Conservation (phyloP, 1,140 invertebrate species). For the Caenorhabditis inopinata region DNA sequence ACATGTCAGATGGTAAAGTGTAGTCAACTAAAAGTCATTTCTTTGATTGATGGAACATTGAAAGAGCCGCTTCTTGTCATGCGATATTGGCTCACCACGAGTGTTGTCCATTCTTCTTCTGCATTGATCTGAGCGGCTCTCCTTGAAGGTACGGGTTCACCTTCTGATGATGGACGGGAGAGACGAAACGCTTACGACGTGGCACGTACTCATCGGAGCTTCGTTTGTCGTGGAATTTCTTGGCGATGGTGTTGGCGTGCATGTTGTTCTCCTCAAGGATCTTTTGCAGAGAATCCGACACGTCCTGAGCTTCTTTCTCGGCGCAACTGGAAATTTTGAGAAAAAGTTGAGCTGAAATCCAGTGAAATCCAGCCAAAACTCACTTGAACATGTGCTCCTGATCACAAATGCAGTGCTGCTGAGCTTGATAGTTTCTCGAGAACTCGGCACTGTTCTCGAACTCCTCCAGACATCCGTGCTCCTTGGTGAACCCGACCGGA, state of each 20-base stretch:
- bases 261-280: constrained; percentile 67
- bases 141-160: constrained; percentile 57
- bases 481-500: constrained; percentile 71
- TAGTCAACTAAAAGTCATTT: too few species aligned
- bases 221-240: constrained; percentile 76
- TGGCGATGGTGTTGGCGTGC: constrained; percentile 76
- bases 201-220: constrained; percentile 62
- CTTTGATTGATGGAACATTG: too few species aligned
- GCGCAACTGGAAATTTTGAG: constrained; percentile 53
- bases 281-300: constrained; percentile 67
- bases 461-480: constrained; percentile 83
- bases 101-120: constrained; percentile 67
- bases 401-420: constrained; percentile 95
- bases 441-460: constrained; percentile 90
- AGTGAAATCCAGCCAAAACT: constrained; percentile 28
- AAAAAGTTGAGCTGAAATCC: neutral
- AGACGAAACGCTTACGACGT: constrained; percentile 62
- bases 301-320: constrained; percentile 63
- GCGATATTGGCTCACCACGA: constrained; percentile 48
- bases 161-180: constrained; percentile 23
- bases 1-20: too few species aligned
- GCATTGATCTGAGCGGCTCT: constrained; percentile 66
- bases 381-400: constrained; percentile 97
- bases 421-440: constrained; percentile 86
- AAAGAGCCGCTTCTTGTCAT: too few species aligned